Base-by-base conservation (phyloP, 2,113 vertebrate genomes). In the Sinocyclocheilus maitianheensis region DNA sequence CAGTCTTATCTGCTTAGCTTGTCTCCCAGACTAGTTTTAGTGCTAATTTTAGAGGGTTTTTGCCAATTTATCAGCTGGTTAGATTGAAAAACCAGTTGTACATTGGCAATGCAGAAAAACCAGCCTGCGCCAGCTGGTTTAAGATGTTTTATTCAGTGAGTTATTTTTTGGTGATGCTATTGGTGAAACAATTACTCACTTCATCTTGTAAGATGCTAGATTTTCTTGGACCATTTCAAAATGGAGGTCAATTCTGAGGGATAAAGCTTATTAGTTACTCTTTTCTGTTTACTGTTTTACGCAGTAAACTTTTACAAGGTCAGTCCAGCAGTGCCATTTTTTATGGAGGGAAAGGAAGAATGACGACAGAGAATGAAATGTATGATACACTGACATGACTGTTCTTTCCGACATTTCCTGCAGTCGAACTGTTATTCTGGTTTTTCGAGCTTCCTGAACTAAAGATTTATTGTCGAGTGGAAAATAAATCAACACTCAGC, bases 401-500 rank as follows among this genome's bases (percentile, higher is more conserved):
- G 89, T 87, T 87, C 83, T 92, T 89, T 91, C 84, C 72, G 84
- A 90, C 85, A 77, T 85, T 78, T 78, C 24, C 72, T 48, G 14
- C 76, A 78, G 24, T 78, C 10, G 8, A 78, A 55, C 76, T 34
- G 51, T 34, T 77, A 51, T 78, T 78, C 34, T 4, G 11, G 4
- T 72, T 83, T 81, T 92, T 92, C 90, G 88, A 93, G 93, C 90
- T 89, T 92, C 90, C 90, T 91, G 91, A 88, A 91, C 88, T 89
- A 90, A 90, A 91, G 89, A 92, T 93, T 94, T 91, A 92, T 93
- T 93, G 91, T 87, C 86, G 87, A 89, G 84, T 81, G 92, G 85
- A 92, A 93, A 94, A 93, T 91, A 89, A 94, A 94, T 92, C 91
- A 92, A 92, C 90, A 20, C 24, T 34, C 46, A 58, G 69, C 81